Conservation (phyloP, 2,888 invertebrate genomes). For the Dynastes tityus region DNA sequence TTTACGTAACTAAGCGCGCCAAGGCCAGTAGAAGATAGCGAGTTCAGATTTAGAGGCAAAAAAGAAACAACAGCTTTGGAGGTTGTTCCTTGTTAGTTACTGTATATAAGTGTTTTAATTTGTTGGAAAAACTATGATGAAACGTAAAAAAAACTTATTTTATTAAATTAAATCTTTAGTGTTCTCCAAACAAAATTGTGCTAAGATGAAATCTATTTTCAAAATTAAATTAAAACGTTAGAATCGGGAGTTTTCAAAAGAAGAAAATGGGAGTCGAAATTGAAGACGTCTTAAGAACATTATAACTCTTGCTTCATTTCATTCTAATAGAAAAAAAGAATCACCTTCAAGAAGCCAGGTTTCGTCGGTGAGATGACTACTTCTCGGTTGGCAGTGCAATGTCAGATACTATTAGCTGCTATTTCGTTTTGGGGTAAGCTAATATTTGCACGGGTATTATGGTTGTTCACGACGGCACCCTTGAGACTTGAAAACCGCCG, state of each 20-base stretch:
- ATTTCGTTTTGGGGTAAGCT: constrained; percentile 41
- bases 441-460: constrained; percentile 1
- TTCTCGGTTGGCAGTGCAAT: constrained; percentile 24
- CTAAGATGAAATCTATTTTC: background rate
- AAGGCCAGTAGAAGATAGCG: background rate
- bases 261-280: background rate
- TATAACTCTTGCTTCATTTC: background rate
- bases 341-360: background rate
- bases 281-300: constrained; percentile 23
- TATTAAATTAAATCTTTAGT: background rate
- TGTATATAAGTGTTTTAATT: background rate
- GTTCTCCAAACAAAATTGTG: background rate
- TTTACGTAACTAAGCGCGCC: constrained; percentile 38
- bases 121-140: background rate
- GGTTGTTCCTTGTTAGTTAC: background rate
- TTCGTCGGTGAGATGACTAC: constrained; percentile 16
- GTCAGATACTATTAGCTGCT: constrained; percentile 31
- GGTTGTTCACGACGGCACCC: background rate
- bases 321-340: background rate
- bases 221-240: background rate
- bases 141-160: background rate
- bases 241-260: background rate
- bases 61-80: background rate
- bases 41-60: background rate
- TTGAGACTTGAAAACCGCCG: no score